Evolutionary conservation across 2,113 vertebrate species (phyloP).

Genomic region (Rhinopomastus cyanomelas): DNA sequence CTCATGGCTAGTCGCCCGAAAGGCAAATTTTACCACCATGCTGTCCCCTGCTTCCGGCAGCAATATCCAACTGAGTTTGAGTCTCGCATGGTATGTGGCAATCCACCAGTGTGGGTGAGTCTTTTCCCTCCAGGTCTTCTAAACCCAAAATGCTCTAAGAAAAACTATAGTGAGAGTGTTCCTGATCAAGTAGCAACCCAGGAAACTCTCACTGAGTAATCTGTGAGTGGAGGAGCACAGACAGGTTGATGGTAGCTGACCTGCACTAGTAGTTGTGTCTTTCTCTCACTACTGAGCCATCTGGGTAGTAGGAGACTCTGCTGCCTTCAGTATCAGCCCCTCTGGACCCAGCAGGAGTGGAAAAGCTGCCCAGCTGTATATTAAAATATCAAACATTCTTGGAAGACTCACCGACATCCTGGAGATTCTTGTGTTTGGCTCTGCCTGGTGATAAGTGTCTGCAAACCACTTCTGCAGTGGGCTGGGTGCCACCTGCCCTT

Average conservation of each 20-base stretch:
- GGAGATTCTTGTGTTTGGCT: background rate
- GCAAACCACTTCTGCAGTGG: background rate
- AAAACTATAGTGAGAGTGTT: background rate
- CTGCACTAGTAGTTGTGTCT: background rate
- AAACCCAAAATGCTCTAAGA: background rate
- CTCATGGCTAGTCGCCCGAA: too few species aligned
- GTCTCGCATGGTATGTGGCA: too few species aligned
- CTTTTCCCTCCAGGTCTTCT: background rate
- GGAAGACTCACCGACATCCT: constrained; percentile 18
- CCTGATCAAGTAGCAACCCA: background rate
- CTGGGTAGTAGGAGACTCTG: background rate
- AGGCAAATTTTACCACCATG: too few species aligned
- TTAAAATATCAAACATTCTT: background rate
- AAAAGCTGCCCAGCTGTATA: background rate
- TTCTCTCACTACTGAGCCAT: background rate
- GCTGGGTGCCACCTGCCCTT: background rate
- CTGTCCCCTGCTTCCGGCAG: too few species aligned
- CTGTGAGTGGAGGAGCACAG: background rate
- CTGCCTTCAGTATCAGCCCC: background rate
- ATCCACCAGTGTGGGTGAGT: too few species aligned
- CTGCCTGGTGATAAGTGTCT: background rate
- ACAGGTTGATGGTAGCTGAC: background rate
- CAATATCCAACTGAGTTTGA: too few species aligned
- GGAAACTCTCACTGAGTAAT: background rate
- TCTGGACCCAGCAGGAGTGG: background rate